Percentiles rank a stretch among this genome's conserved stretches.
Evolutionary conservation across 2,113 vertebrate species (phyloP).

Genomic region (Galeopterus variegatus): DNA sequence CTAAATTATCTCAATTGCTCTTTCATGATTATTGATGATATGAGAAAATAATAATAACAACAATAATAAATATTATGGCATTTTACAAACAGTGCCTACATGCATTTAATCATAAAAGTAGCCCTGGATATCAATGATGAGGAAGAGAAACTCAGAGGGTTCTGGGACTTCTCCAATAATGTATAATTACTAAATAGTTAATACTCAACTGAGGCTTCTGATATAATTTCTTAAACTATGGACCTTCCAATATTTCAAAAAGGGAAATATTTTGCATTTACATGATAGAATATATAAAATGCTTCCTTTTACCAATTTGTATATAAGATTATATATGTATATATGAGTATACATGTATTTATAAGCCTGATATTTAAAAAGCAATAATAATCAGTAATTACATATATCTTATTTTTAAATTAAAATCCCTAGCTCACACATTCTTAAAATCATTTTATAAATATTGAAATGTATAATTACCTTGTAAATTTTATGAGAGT

Average conservation of each 20-base stretch:
- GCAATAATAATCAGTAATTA: background rate
- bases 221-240: background rate
- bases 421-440: background rate
- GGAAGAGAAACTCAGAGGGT: background rate
- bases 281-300: background rate
- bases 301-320: background rate
- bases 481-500: background rate
- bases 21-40: background rate
- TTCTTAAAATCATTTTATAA: constrained; percentile 8
- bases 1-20: background rate
- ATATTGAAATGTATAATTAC: background rate
- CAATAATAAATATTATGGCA: background rate
- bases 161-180: background rate
- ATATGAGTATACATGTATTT: background rate
- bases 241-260: background rate
- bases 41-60: background rate
- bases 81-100: background rate
- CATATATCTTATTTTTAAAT: background rate
- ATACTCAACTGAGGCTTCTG: background rate
- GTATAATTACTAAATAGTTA: background rate
- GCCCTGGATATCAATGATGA: background rate
- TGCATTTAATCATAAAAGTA: background rate
- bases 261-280: background rate
- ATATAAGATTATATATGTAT: background rate
- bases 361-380: background rate